Evolutionary conservation across 2,113 vertebrate genomes (phyloP).

Genomic region (Amia ocellicauda): DNA sequence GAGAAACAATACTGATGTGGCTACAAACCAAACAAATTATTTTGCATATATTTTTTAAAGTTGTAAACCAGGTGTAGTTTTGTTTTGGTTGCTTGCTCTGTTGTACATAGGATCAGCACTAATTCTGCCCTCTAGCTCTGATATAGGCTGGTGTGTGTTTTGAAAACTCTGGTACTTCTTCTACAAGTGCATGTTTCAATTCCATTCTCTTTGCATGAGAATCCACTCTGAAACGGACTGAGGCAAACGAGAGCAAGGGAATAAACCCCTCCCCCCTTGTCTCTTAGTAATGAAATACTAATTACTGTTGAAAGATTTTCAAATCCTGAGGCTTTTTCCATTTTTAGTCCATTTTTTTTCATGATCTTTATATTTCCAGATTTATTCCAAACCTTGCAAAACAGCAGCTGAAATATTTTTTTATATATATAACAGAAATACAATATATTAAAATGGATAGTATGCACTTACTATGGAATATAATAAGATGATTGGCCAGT

Average conservation of each 20-base stretch:
- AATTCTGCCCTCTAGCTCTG: slow-evolving; percentile 76
- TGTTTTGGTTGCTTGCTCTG: slow-evolving; percentile 55
- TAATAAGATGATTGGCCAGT: too few species aligned
- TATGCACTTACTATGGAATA: too few species aligned
- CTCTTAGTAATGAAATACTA: slow-evolving; percentile 39
- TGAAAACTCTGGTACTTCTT: slow-evolving; percentile 62
- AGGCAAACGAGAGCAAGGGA: slow-evolving; percentile 31
- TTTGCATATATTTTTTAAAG: not conserved
- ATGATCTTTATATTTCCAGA: slow-evolving; percentile 38
- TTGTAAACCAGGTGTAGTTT: not conserved
- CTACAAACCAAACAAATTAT: not conserved
- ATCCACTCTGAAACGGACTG: slow-evolving; percentile 50
- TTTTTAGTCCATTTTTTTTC: slow-evolving; percentile 42
- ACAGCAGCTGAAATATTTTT: slow-evolving; percentile 42
- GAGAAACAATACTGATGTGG: too few species aligned
- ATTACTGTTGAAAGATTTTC: slow-evolving; percentile 27
- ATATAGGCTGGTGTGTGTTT: slow-evolving; percentile 56
- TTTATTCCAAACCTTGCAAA: slow-evolving; percentile 64
- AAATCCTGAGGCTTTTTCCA: slow-evolving; percentile 36
- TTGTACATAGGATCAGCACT: slow-evolving; percentile 77
- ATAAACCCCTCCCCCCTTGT: slow-evolving; percentile 33
- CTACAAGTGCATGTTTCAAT: slow-evolving; percentile 86
- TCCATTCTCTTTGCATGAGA: slow-evolving; percentile 82
- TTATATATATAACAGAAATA: too few species aligned
- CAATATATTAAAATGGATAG: too few species aligned